Conservation (phyloP, 2,888 invertebrate species). For the Volucella bombylans region DNA sequence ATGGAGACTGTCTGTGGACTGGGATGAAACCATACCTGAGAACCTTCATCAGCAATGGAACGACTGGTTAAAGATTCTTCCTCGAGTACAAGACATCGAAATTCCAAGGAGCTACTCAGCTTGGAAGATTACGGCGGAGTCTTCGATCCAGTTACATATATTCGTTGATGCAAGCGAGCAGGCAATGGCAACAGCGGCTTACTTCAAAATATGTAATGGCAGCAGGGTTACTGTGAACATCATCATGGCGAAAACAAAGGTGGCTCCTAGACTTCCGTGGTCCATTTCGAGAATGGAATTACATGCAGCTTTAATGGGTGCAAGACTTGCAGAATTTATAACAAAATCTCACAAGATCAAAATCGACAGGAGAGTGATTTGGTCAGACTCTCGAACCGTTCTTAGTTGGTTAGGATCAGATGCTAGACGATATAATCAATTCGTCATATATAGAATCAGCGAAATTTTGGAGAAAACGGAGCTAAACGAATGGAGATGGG, state of each 20-base stretch:
- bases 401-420: slow-evolving; percentile 54
- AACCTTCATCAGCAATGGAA: too few species aligned
- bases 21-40: too few species aligned
- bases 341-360: background rate
- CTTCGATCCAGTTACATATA: slow-evolving; percentile 47
- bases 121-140: background rate
- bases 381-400: slow-evolving; percentile 55
- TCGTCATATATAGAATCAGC: background rate
- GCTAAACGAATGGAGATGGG: background rate
- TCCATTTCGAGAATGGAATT: background rate
- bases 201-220: background rate
- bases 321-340: background rate
- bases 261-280: slow-evolving; percentile 1
- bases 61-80: too few species aligned
- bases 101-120: background rate
- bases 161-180: slow-evolving; percentile 28
- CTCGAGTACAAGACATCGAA: background rate
- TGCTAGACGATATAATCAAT: slow-evolving; percentile 6
- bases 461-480: slow-evolving; percentile 6
- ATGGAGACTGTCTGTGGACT: too few species aligned
- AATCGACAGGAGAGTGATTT: background rate
- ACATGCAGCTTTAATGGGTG: background rate
- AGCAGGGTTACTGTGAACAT: background rate
- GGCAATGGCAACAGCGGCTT: slow-evolving; percentile 22
- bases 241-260: background rate